These are phyloP conservation scores for Athetis lepigone DNA, from an alignment of 2,888 invertebrate species.

Conservation along the genomic window DNA sequence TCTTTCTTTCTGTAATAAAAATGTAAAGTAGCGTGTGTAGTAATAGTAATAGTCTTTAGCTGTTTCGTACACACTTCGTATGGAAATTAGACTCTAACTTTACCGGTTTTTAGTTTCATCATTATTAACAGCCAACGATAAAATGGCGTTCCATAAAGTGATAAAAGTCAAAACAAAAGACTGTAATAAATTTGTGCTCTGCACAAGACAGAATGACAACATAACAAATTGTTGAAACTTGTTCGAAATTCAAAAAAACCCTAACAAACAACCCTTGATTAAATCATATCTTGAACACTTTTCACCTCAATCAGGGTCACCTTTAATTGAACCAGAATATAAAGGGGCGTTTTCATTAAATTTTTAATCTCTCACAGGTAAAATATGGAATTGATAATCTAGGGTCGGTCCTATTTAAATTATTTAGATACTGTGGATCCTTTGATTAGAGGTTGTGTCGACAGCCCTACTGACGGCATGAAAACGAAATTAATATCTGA, in stretches of 20 bases:
- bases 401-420: slow-evolving; percentile 52
- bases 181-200: slow-evolving; percentile 2
- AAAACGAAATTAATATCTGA: slow-evolving; percentile 57
- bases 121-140: neutral
- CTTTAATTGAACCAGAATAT: slow-evolving; percentile 39
- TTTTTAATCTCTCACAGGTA: slow-evolving; percentile 52
- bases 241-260: slow-evolving; percentile 5
- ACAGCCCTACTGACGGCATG: slow-evolving; percentile 29
- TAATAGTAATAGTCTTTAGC: too few species aligned
- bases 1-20: too few species aligned
- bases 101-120: neutral
- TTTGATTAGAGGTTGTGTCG: slow-evolving; percentile 53
- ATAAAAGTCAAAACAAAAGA: slow-evolving; percentile 4
- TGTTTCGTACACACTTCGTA: too few species aligned
- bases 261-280: slow-evolving; percentile 32
- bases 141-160: slow-evolving; percentile 9
- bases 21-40: too few species aligned
- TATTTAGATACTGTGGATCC: slow-evolving; percentile 54
- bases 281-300: slow-evolving; percentile 35
- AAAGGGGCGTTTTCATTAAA: slow-evolving; percentile 48
- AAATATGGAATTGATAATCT: slow-evolving; percentile 62
- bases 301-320: slow-evolving; percentile 22
- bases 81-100: too few species aligned
- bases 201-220: slow-evolving; percentile 27
- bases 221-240: slow-evolving; percentile 26